phyloP scores from a whole-genome alignment of 2,888 invertebrate species.

The Aricia artaxerxes region DNA sequence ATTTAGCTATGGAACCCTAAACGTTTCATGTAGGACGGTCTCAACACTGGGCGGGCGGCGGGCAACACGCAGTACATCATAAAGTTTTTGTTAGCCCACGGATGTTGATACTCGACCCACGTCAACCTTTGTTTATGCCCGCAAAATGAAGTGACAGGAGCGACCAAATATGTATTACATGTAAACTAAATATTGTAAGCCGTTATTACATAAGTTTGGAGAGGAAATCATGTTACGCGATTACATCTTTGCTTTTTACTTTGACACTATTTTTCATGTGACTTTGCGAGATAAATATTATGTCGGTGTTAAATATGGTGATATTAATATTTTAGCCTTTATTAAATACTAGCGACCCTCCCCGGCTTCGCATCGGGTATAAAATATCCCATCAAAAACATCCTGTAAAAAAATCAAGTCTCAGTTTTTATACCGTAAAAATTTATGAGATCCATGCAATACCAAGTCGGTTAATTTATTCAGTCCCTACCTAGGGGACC shows the following conservation, averaged over 20 bases:
- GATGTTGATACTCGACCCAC: slow-evolving; percentile 22
- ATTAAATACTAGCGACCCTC: too few relatives aligned
- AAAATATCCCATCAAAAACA: too few relatives aligned
- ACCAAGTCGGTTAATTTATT: too few relatives aligned
- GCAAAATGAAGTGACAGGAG: slow-evolving; percentile 18
- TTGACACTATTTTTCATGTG: not conserved
- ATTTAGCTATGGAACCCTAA: too few relatives aligned
- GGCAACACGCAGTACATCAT: not conserved
- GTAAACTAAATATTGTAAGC: not conserved
- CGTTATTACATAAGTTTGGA: slow-evolving; percentile 21
- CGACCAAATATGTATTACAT: slow-evolving; percentile 19
- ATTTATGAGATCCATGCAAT: too few relatives aligned
- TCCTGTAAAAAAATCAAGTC: too few relatives aligned
- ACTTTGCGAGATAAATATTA: not conserved
- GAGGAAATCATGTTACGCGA: not conserved
- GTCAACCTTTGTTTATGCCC: slow-evolving; percentile 23
- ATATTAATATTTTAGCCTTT: too few relatives aligned
- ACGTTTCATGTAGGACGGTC: not conserved
- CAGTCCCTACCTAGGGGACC: too few relatives aligned
- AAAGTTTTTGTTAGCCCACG: slow-evolving; percentile 20
- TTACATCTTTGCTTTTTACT: not conserved
- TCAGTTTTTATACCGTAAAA: too few relatives aligned
- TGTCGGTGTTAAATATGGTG: too few relatives aligned
- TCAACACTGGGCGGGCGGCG: not conserved
- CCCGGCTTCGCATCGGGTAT: too few relatives aligned